Evolutionary conservation across 64 coral and sea anemone genomes (phyloP).

Genomic region (Cladopsammia gracilis): DNA sequence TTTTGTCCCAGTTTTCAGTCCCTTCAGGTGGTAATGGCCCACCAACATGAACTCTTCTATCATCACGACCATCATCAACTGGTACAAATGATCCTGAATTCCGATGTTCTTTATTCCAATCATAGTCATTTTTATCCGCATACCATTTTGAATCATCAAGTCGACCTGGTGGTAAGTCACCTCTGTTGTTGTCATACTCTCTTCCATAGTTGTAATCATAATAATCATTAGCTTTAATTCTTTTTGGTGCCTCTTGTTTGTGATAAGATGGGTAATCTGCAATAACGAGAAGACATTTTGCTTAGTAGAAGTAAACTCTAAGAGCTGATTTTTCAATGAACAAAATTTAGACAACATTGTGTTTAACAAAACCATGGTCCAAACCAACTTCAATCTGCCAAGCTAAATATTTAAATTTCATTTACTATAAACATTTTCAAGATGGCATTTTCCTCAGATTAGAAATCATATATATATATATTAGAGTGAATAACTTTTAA

Average conservation of each 20-base stretch:
- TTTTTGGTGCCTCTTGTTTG: background rate
- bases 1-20: conserved; percentile 46
- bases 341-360: no score
- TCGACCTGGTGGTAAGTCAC: background rate
- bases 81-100: background rate
- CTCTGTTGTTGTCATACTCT: background rate
- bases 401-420: no score
- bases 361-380: no score
- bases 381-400: no score
- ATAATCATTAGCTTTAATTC: background rate
- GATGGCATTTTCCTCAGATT: no score
- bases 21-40: conserved; percentile 34
- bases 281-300: background rate
- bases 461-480: no score
- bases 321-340: no score
- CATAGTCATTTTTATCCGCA: background rate
- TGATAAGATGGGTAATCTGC: conserved; percentile 19
- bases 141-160: conserved; percentile 15
- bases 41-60: background rate
- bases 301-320: no score
- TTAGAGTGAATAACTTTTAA: no score
- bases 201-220: background rate
- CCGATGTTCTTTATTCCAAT: background rate
- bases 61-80: background rate
- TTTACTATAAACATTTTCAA: no score